Percentiles rank a stretch among this genome's conserved stretches.
phyloP scores from a whole-genome alignment of 2,888 invertebrate species.

The Ashinkailepas kermadecensis region DNA sequence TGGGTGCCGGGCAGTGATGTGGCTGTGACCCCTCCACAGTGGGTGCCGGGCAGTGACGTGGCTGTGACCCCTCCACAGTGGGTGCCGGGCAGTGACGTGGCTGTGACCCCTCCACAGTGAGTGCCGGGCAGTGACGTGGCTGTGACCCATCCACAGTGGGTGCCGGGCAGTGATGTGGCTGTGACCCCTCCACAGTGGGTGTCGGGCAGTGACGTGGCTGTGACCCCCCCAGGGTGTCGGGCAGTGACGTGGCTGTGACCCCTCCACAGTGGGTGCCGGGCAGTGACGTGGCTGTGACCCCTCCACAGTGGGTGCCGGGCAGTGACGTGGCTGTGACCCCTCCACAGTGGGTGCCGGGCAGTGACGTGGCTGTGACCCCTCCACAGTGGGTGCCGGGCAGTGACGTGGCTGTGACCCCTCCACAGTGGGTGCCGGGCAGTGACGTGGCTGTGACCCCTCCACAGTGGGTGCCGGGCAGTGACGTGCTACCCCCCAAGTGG shows the following conservation, averaged over 20 bases:
- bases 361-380: too few species aligned
- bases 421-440: too few species aligned
- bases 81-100: slow-evolving; percentile 70
- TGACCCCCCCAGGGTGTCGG: slow-evolving; percentile 61
- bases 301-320: too few species aligned
- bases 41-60: slow-evolving; percentile 91
- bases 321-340: not conserved
- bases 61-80: too few species aligned
- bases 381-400: slow-evolving; percentile 85
- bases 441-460: too few species aligned
- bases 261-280: slow-evolving; percentile 40
- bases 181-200: too few species aligned
- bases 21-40: slow-evolving; percentile 50
- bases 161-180: too few species aligned
- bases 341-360: not conserved
- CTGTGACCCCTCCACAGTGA: too few species aligned
- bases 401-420: slow-evolving; percentile 88
- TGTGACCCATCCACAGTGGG: slow-evolving; percentile 63
- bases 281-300: too few species aligned
- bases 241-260: slow-evolving; percentile 94
- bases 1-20: too few species aligned
- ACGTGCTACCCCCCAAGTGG: slow-evolving; percentile 44
- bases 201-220: not conserved
- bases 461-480: too few species aligned
- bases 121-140: too few species aligned